Evolutionary conservation across 1,140 invertebrate genomes (phyloP), one percentile per base, ranked within the genome.

Genomic region (Procambarus virginalis): DNA sequence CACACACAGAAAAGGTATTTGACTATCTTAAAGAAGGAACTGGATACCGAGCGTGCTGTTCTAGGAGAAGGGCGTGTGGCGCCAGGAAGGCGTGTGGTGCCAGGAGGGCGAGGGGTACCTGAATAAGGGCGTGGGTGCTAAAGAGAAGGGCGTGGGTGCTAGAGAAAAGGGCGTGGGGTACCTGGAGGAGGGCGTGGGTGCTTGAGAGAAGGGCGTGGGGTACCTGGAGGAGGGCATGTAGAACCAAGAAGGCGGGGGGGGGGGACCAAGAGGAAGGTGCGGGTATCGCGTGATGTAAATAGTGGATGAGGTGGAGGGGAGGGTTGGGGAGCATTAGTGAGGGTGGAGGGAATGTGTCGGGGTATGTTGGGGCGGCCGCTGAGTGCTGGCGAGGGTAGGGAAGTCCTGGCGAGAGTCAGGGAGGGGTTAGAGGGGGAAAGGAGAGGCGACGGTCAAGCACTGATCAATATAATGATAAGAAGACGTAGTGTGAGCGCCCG

Each of bases 401-500:
- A 1, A 34, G 34, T 8, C 2, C 8, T 9, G 51, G 51, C 8
- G 51, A 12, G 8, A 55, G 64, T 20, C 12, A 68, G 10, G 55
- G 49, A 49, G 34, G 22, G 48, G 48, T 51, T 45, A 17, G 48
- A n/a, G 55, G 22, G 34, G 79, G 51, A 12, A 49, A 17, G 51
- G 51, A 49, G 51, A 60, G 34, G 79, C 58, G 79, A 81, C 79
- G n/a, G 79, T 81, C 79, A 81, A 60, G 79, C 79, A 81, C 51
- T 81, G 79, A 81, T 81, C 79, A 81, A 81, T 81, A 60, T 81
- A 60, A n/a, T 60, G 79, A 81, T 81, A 81, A 81, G 55, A 34
- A 6, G 64, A 34, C 34, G 34, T 34, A 34, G 34, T 34, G 34
- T 34, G 34, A 34, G 34, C 34, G 34, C 34, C 34, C 34, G 34